Evolutionary conservation across 2,888 invertebrate species (phyloP).

Genomic region (Microctonus aethiopoides): DNA sequence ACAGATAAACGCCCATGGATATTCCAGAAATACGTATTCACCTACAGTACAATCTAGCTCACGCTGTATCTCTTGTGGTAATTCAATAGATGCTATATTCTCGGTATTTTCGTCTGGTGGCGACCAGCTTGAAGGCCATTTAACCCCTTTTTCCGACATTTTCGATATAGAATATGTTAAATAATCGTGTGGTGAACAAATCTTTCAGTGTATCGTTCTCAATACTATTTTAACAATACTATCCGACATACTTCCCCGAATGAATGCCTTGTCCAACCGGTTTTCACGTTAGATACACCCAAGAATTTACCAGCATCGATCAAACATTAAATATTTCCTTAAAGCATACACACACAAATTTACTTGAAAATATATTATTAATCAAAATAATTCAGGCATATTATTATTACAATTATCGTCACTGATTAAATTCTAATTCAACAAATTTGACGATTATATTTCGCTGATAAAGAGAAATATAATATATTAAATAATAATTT

Average conservation of each 20-base stretch:
- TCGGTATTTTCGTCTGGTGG: constrained; percentile 53
- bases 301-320: constrained; percentile 10
- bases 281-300: background rate
- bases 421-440: too few species aligned
- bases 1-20: constrained; percentile 59
- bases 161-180: constrained; percentile 6
- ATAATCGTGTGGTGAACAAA: background rate
- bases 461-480: too few species aligned
- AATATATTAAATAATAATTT: background rate
- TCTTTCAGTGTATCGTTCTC: too few species aligned
- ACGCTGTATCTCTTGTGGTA: constrained; percentile 49
- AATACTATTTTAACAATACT: background rate
- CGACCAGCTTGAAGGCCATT: constrained; percentile 49
- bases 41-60: constrained; percentile 54
- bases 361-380: too few species aligned
- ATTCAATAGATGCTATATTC: constrained; percentile 49
- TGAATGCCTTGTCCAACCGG: constrained; percentile 2
- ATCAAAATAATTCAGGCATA: too few species aligned
- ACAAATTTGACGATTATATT: too few species aligned
- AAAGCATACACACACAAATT: background rate
- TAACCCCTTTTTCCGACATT: constrained; percentile 46
- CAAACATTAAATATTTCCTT: constrained; percentile 6
- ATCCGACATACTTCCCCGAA: background rate
- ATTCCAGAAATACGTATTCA: constrained; percentile 59
- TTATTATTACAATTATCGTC: too few species aligned